phyloP scores from a whole-genome alignment of 2,888 invertebrate species.

The Alentia gelatinosa region DNA sequence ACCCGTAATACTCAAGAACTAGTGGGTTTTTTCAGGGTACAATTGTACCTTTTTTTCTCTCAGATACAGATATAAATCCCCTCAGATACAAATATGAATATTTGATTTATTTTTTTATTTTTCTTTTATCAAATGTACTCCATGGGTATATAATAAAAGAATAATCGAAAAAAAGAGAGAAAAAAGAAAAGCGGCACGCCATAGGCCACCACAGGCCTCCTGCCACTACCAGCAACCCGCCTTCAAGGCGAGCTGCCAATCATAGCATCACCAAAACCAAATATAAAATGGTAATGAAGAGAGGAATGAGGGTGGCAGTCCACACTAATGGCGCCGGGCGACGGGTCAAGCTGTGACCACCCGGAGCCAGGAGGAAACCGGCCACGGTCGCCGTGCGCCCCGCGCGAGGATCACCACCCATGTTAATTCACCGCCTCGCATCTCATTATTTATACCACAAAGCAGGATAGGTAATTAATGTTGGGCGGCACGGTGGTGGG shows the following conservation, averaged over 20 bases:
- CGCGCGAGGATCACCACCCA: not conserved
- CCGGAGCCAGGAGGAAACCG: not conserved
- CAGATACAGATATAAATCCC: too few relatives aligned
- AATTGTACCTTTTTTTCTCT: too few relatives aligned
- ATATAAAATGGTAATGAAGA: conserved; percentile 22
- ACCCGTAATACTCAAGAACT: too few relatives aligned
- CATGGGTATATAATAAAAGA: too few relatives aligned
- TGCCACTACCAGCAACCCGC: too few relatives aligned
- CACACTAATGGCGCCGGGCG: not conserved
- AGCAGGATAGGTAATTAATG: not conserved
- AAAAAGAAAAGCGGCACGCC: too few relatives aligned
- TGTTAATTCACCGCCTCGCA: not conserved
- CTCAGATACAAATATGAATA: too few relatives aligned
- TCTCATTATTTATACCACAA: not conserved
- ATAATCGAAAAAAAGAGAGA: too few relatives aligned
- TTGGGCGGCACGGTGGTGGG: not conserved
- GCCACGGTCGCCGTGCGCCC: not conserved
- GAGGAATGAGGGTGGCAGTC: not conserved
- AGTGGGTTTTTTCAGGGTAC: too few relatives aligned
- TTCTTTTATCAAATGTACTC: too few relatives aligned
- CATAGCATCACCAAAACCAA: conserved; percentile 20
- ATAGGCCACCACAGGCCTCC: not conserved
- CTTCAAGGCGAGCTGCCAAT: conserved; percentile 11
- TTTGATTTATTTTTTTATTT: too few relatives aligned
- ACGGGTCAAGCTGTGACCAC: not conserved